A percentile compares a stretch with the other conserved stretches of the same genome.
Conservation (phyloP, 2,888 invertebrate genomes). For the Congeria kusceri region DNA sequence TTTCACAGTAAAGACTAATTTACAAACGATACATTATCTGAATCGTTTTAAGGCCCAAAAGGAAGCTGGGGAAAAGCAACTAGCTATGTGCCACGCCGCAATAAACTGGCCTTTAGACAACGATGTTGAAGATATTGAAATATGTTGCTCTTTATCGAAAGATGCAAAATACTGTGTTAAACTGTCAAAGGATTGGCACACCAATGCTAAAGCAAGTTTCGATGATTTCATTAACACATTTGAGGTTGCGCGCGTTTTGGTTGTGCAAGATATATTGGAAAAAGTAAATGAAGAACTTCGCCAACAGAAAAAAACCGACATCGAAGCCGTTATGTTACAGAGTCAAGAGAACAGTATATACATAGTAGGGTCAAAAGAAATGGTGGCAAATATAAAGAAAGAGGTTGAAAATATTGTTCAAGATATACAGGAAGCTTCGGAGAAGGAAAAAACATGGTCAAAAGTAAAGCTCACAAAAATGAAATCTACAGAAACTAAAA, state of each 20-base stretch:
- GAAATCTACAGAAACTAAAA: conserved; percentile 20
- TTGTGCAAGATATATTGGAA: conserved; percentile 1
- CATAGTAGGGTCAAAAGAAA: neutral
- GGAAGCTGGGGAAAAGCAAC: neutral
- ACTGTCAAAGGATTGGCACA: neutral
- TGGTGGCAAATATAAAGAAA: neutral
- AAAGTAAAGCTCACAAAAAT: conserved; percentile 27
- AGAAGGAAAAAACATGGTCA: conserved; percentile 8
- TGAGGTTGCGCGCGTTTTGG: neutral
- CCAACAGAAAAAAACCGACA: neutral
- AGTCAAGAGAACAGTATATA: neutral
- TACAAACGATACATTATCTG: neutral
- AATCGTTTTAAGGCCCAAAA: neutral
- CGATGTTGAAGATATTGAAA: neutral
- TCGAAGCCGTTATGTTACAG: neutral
- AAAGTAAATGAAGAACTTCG: neutral
- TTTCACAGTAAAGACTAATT: neutral
- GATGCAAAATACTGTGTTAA: neutral
- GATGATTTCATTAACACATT: conserved; percentile 1
- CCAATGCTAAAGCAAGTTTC: neutral
- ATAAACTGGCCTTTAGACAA: neutral
- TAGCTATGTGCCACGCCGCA: neutral
- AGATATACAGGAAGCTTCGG: neutral
- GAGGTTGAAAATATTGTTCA: neutral
- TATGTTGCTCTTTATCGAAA: neutral